Conservation (phyloP, 2,797 vertebrate genomes). For the Nannoperca australis region DNA sequence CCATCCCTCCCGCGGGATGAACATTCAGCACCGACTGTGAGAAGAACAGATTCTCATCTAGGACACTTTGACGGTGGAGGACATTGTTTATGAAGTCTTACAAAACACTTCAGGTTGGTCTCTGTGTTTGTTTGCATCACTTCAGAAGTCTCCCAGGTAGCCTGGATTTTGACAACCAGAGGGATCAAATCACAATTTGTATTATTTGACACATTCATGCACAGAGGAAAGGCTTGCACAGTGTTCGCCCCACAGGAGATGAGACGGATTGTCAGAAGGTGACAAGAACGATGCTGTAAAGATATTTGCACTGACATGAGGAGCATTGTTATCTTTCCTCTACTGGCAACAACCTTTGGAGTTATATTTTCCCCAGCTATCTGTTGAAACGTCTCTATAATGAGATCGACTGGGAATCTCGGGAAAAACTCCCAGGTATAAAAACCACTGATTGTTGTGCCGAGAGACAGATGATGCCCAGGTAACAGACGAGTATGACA, state of each 20-base stretch:
- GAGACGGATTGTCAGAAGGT: constrained; percentile 50
- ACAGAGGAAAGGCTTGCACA: constrained; percentile 12
- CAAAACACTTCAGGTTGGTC: constrained; percentile 27
- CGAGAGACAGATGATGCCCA: constrained; percentile 34
- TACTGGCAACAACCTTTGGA: constrained; percentile 41
- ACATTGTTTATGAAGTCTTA: constrained; percentile 6
- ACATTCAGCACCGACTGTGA: background rate
- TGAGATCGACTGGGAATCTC: constrained; percentile 67
- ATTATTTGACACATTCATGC: constrained; percentile 50
- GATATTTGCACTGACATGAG: constrained; percentile 51
- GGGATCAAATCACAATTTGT: constrained; percentile 33
- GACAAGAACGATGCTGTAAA: constrained; percentile 38
- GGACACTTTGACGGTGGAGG: background rate
- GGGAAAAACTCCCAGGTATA: constrained; percentile 33
- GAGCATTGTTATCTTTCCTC: constrained; percentile 49
- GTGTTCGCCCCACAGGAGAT: constrained; percentile 37
- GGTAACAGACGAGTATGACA: constrained; percentile 53
- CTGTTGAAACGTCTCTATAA: constrained; percentile 57
- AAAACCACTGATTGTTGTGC: constrained; percentile 21
- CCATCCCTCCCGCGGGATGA: background rate
- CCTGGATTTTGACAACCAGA: constrained; percentile 7
- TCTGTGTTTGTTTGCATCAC: constrained; percentile 18
- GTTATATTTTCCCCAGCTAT: constrained; percentile 55
- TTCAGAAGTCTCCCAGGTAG: constrained; percentile 21
- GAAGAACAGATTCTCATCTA: constrained; percentile 1